A percentile compares a stretch with the other conserved stretches of the same genome.
These are phyloP conservation scores for Oplegnathus fasciatus DNA, from an alignment of 2,113 vertebrate genomes.

Conservation along the genomic window DNA sequence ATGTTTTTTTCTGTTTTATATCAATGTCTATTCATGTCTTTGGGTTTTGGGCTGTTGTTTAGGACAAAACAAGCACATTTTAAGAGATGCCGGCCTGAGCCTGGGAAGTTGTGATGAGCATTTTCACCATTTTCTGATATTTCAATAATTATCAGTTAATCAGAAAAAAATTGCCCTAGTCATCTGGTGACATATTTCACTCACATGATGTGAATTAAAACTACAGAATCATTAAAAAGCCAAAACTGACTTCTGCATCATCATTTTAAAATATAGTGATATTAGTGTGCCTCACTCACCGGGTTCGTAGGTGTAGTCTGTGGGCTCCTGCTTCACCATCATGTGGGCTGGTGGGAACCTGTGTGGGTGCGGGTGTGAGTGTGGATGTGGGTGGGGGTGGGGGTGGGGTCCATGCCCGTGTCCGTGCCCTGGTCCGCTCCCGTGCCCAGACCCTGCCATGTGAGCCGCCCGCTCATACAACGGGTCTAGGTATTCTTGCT, in stretches of 20 bases:
- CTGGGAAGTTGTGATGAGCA: not conserved
- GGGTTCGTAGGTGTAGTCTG: constrained; percentile 91
- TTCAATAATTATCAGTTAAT: not conserved
- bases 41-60: not conserved
- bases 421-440: constrained; percentile 49
- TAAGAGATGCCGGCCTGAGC: not conserved
- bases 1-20: not conserved
- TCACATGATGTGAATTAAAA: not conserved
- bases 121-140: not conserved
- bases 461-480: constrained; percentile 87
- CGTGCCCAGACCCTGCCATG: constrained; percentile 68
- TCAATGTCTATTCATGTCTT: not conserved
- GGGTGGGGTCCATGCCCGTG: constrained; percentile 1
- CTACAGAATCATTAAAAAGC: not conserved
- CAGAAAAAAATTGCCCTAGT: not conserved
- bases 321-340: constrained; percentile 95
- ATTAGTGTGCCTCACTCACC: constrained; percentile 83
- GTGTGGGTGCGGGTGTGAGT: constrained; percentile 74
- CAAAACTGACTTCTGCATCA: not conserved
- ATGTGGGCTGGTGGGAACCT: constrained; percentile 89
- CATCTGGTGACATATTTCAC: no score
- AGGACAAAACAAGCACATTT: no score
- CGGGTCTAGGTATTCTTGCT: constrained; percentile 92
- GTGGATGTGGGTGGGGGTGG: constrained; percentile 58
- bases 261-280: no score